phyloP scores from a whole-genome alignment of 2,113 vertebrate species.

The Oenanthe melanoleuca region DNA sequence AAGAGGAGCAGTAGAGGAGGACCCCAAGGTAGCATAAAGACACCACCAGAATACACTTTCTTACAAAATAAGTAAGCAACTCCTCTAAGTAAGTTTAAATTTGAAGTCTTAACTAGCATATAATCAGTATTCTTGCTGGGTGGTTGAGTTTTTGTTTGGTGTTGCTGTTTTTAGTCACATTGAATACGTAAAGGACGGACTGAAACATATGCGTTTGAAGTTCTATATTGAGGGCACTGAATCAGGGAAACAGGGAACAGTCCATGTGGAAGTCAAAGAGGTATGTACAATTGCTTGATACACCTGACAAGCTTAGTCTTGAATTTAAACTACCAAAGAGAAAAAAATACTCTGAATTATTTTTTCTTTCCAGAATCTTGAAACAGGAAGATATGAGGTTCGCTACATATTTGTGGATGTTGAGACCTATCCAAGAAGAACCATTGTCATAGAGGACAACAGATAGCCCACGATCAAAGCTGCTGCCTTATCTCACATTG shows the following conservation, averaged over 20 bases:
- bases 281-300: constrained; percentile 72
- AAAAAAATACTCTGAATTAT: background rate
- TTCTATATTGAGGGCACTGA: constrained; percentile 97
- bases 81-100: background rate
- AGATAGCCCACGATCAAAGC: constrained; percentile 53
- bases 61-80: background rate
- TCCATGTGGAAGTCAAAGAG: constrained; percentile 91
- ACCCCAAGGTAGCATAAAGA: background rate
- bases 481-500: background rate
- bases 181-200: constrained; percentile 86
- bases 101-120: background rate
- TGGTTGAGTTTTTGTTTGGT: background rate
- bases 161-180: constrained; percentile 77
- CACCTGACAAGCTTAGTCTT: background rate
- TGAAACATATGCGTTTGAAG: constrained; percentile 87
- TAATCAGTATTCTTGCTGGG: background rate
- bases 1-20: background rate
- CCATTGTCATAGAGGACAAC: constrained; percentile 92
- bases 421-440: constrained; percentile 86
- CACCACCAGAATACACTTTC: background rate
- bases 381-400: constrained; percentile 86
- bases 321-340: background rate
- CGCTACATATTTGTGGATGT: constrained; percentile 91
- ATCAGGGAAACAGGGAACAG: constrained; percentile 86
- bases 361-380: constrained; percentile 80